These are phyloP conservation scores for Circaetus cinerascens DNA, from an alignment of 2,113 vertebrate genomes.

Conservation along the genomic window DNA sequence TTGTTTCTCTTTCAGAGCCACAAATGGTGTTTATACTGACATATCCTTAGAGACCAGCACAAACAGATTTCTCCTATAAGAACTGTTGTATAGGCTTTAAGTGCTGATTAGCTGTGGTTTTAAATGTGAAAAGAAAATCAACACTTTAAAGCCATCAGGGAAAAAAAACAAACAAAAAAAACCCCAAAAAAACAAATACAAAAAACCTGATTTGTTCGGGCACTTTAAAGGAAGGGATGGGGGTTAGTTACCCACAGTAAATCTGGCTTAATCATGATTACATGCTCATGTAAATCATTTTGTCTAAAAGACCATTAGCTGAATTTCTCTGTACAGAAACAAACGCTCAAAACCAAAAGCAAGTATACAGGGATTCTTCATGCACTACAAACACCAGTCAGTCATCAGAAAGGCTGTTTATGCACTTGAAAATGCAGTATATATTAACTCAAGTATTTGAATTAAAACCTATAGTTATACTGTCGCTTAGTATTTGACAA, in stretches of 20 bases:
- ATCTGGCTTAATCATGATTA: neutral
- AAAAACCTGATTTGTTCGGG: neutral
- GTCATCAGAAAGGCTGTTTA: neutral
- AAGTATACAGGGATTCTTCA: neutral
- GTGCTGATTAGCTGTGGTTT: neutral
- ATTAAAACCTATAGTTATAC: neutral
- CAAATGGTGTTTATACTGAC: rapidly evolving
- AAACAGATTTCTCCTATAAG: neutral
- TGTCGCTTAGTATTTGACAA: neutral
- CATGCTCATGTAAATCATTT: neutral
- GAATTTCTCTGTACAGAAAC: neutral
- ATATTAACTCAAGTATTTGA: neutral
- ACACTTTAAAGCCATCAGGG: neutral
- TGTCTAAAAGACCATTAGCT: neutral
- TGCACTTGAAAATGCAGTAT: neutral
- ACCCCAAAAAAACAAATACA: too few species aligned
- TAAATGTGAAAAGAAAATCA: neutral
- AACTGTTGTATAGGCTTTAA: rapidly evolving
- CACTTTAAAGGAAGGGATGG: neutral
- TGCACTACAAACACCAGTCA: neutral
- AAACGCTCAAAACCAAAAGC: neutral
- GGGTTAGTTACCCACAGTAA: neutral
- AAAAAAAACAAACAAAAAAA: neutral
- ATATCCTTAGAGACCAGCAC: rapidly evolving
- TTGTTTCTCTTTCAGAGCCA: neutral